These are phyloP conservation scores for Maccullochella peelii DNA, from an alignment of 2,113 vertebrate genomes.

Conservation along the genomic window DNA sequence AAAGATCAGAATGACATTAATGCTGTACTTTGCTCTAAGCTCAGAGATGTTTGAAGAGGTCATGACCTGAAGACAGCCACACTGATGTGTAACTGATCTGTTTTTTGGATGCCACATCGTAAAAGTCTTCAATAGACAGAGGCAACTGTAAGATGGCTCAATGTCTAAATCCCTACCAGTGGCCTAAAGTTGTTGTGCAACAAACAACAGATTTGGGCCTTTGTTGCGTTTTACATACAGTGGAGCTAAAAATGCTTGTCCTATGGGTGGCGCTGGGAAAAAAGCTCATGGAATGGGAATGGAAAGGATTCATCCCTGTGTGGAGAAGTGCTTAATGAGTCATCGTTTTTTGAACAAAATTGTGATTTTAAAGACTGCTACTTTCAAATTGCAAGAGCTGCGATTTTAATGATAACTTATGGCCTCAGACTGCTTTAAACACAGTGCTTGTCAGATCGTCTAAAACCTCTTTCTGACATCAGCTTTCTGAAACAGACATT, in stretches of 20 bases:
- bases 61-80: neutral
- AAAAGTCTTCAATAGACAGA: neutral
- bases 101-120: neutral
- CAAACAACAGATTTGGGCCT: neutral
- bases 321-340: neutral
- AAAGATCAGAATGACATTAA: conserved; percentile 15
- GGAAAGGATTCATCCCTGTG: neutral
- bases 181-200: neutral
- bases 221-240: neutral
- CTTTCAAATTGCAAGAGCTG: too few relatives aligned
- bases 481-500: too few relatives aligned
- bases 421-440: too few relatives aligned
- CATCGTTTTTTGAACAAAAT: too few relatives aligned
- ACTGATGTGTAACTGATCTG: neutral
- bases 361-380: too few relatives aligned
- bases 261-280: neutral
- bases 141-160: neutral
- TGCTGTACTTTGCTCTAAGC: neutral
- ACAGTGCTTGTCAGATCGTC: too few relatives aligned
- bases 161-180: neutral
- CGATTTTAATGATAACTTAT: too few relatives aligned
- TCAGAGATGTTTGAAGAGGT: neutral
- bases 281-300: neutral
- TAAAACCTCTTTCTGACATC: too few relatives aligned
- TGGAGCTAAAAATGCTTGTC: neutral